These are phyloP conservation scores for Drosophila triauraria DNA, from an alignment of 1,140 invertebrate species.

Conservation along the genomic window DNA sequence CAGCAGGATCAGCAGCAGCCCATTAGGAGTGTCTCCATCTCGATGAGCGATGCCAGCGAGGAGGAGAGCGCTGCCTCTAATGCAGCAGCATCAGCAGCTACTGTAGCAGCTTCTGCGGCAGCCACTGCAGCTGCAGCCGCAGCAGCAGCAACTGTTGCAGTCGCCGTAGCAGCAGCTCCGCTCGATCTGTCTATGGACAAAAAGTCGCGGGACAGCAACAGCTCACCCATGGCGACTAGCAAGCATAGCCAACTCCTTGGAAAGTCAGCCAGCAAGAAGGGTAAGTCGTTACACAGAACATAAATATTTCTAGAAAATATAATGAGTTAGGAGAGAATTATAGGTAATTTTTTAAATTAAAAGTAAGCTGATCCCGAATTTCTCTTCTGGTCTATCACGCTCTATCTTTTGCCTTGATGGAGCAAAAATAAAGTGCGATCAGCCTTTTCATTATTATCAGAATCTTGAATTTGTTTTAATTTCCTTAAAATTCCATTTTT, in stretches of 20 bases:
- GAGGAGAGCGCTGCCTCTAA: constrained; percentile 56
- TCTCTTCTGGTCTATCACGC: too few relatives aligned
- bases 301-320: neutral
- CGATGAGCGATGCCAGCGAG: constrained; percentile 82
- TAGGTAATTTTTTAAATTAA: too few relatives aligned
- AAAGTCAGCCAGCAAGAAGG: constrained; percentile 63
- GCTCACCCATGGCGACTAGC: constrained; percentile 60
- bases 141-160: constrained; percentile 7
- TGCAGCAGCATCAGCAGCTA: neutral
- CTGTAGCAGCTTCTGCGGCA: constrained; percentile 2
- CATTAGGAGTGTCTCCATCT: constrained; percentile 73
- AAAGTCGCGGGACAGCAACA: constrained; percentile 72
- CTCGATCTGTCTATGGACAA: constrained; percentile 83
- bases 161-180: constrained; percentile 21
- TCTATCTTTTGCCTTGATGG: too few relatives aligned
- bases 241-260: constrained; percentile 53
- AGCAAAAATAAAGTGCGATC: too few relatives aligned
- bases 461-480: neutral
- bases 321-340: too few relatives aligned
- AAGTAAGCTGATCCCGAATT: neutral
- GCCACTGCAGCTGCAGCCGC: neutral
- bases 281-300: constrained; percentile 36
- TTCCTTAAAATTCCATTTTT: neutral
- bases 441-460: too few relatives aligned
- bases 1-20: constrained; percentile 59